Evolutionary conservation across 2,888 invertebrate species (phyloP), one percentile per base, ranked within the genome.

Genomic region (Hoplodrina ambigua): DNA sequence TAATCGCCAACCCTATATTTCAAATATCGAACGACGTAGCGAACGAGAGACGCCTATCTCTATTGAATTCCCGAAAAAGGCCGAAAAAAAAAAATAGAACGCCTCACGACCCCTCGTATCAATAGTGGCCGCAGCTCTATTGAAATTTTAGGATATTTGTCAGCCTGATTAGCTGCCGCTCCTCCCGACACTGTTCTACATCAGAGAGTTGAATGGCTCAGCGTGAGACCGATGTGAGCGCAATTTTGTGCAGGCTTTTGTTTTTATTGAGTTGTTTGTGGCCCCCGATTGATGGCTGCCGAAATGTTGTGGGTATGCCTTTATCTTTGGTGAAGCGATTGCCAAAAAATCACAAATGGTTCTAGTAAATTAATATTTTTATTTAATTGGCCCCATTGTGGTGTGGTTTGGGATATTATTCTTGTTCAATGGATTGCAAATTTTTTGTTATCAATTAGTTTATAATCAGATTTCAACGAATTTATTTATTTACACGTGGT

Each of bases 51-150:
- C 94, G 94, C 94, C 94, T 93, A 91, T 93, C 90, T 94, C 93
- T 92, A 96, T 95, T 94, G 94, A 96, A 96, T 94, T 92, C 88
- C 94, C 95, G 91, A 95, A 96, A 95, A 95, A 93, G 91, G 90
- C 91, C 87, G 89, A 90, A 91, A 94, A 93, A 94, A 93, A 91
- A 93, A 94, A 92, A 89, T 81, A 74, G 82, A 83, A 84, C 80
- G 86, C 84, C 83, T 81, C 86, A 85, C 87, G 82, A 87, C 86
- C 90, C 89, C 89, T 90, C 91, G 89, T 89, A 89, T 89, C 88
- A 92, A 93, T 94, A 92, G 93, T 92, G 86, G 89, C 86, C 83
- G 89, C 84, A 88, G 87, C 85, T 89, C 92, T 87, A 94, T 95
- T 93, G 93, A 94, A 93, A 92, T 90, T 73, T 88, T 90, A 87